These are phyloP conservation scores for Sicus ferrugineus DNA, from an alignment of 2,888 invertebrate genomes.

Conservation along the genomic window DNA sequence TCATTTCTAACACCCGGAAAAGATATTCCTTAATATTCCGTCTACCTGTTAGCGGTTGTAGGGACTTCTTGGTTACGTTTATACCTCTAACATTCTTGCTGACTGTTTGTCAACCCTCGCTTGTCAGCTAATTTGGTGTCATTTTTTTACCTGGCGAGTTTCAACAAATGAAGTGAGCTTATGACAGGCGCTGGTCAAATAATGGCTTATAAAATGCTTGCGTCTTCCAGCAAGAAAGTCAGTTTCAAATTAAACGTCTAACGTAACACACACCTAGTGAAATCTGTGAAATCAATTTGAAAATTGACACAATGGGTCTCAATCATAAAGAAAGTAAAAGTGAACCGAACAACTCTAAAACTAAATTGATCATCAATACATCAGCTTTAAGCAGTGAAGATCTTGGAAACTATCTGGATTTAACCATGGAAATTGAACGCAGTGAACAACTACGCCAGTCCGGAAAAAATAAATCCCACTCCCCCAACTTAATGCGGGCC, in stretches of 20 bases:
- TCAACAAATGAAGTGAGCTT: too few relatives aligned
- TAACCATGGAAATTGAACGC: slow-evolving; percentile 52
- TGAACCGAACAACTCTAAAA: slow-evolving; percentile 23
- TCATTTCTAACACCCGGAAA: too few relatives aligned
- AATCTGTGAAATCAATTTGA: slow-evolving; percentile 1
- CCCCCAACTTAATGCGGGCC: neutral
- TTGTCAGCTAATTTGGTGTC: too few relatives aligned
- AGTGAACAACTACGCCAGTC: slow-evolving; percentile 40
- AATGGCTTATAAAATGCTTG: slow-evolving; percentile 37
- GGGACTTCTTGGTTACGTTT: too few relatives aligned
- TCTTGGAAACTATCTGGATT: slow-evolving; percentile 49
- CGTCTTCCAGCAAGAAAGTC: slow-evolving; percentile 25
- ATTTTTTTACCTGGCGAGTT: too few relatives aligned
- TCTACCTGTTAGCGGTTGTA: too few relatives aligned
- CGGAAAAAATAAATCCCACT: slow-evolving; percentile 37
- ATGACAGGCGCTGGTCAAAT: too few relatives aligned
- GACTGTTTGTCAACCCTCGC: too few relatives aligned
- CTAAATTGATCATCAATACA: slow-evolving; percentile 49
- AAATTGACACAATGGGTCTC: slow-evolving; percentile 48
- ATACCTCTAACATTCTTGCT: too few relatives aligned
- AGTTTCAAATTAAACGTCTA: slow-evolving; percentile 49
- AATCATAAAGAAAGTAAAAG: slow-evolving; percentile 40
- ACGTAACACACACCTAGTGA: slow-evolving; percentile 41
- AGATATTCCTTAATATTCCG: too few relatives aligned
- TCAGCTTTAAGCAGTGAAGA: slow-evolving; percentile 53